These are phyloP conservation scores for Virgularia gustaviana DNA, from an alignment of 92 coral and sea anemone species.

Conservation along the genomic window DNA sequence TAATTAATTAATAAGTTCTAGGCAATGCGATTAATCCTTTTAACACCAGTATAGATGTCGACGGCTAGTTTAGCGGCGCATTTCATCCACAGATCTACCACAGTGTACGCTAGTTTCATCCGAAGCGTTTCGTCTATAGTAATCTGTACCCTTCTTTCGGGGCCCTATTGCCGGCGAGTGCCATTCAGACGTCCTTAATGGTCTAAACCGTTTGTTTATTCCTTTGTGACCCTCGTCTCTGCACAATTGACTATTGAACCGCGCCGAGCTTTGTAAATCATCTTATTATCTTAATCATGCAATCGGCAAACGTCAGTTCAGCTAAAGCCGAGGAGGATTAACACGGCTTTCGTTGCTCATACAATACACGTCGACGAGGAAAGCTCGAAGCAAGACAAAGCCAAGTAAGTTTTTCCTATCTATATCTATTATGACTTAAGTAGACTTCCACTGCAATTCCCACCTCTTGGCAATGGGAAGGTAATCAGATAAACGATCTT, in stretches of 20 bases:
- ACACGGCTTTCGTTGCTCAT: neutral
- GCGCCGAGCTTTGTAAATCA: constrained; percentile 10
- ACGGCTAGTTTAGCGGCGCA: neutral
- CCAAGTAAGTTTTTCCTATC: neutral
- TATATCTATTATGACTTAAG: neutral
- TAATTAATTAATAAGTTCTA: constrained; percentile 36
- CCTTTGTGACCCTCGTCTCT: neutral
- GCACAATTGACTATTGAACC: neutral
- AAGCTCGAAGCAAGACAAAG: neutral
- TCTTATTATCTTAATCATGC: constrained; percentile 11
- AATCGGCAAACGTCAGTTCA: neutral
- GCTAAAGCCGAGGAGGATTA: neutral
- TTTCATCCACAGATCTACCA: no score
- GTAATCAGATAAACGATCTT: no score
- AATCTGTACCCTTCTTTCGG: no score
- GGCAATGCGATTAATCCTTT: constrained; percentile 31
- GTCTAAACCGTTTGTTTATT: no score
- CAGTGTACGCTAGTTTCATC: no score
- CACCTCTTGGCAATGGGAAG: no score
- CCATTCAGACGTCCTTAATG: no score
- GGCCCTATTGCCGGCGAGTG: no score
- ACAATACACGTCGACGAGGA: neutral
- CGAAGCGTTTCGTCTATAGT: no score
- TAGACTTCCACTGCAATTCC: neutral
- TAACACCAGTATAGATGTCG: neutral